These are phyloP conservation scores for Ephydatia muelleri DNA, from an alignment of 37 sponge, comb jelly and placozoan genomes.

Conservation along the genomic window DNA sequence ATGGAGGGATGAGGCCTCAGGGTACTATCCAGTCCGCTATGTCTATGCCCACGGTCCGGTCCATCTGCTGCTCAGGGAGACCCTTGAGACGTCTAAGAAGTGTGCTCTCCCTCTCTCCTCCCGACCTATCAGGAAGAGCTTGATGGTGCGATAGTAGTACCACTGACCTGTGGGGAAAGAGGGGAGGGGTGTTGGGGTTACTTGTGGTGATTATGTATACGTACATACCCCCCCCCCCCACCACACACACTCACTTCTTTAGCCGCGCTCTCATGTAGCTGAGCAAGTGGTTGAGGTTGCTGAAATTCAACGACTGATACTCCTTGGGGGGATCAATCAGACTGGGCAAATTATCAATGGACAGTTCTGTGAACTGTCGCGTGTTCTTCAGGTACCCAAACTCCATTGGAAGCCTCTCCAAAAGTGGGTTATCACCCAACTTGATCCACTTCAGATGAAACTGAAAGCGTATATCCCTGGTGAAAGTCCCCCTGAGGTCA, in stretches of 20 bases:
- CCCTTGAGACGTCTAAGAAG: constrained; percentile 80
- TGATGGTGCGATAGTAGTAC: constrained; percentile 81
- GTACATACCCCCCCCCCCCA: background rate
- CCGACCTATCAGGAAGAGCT: constrained; percentile 86
- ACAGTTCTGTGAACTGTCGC: constrained; percentile 38
- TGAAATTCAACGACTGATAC: constrained; percentile 23
- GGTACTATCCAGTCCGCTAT: constrained; percentile 69
- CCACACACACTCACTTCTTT: constrained; percentile 65
- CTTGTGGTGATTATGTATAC: background rate
- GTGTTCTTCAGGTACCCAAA: constrained; percentile 69
- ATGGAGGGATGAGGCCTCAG: background rate
- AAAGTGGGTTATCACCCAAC: constrained; percentile 37
- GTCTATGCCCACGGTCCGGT: constrained; percentile 80
- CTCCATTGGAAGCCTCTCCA: constrained; percentile 67
- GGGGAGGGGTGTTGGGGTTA: background rate
- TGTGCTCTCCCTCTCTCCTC: constrained; percentile 90
- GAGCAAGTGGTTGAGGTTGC: constrained; percentile 49
- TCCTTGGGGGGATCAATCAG: constrained; percentile 70
- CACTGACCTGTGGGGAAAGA: constrained; percentile 41
- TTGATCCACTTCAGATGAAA: constrained; percentile 61
- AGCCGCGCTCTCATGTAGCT: constrained; percentile 77
- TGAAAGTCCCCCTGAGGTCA: constrained; percentile 54
- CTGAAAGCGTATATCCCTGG: constrained; percentile 63
- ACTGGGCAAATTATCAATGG: constrained; percentile 33
- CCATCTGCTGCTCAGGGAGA: constrained; percentile 5